Percentiles rank a stretch among this genome's conserved stretches.
Conservation (phyloP, 2,888 invertebrate species). For the Chalcosyrphus nemorum region DNA sequence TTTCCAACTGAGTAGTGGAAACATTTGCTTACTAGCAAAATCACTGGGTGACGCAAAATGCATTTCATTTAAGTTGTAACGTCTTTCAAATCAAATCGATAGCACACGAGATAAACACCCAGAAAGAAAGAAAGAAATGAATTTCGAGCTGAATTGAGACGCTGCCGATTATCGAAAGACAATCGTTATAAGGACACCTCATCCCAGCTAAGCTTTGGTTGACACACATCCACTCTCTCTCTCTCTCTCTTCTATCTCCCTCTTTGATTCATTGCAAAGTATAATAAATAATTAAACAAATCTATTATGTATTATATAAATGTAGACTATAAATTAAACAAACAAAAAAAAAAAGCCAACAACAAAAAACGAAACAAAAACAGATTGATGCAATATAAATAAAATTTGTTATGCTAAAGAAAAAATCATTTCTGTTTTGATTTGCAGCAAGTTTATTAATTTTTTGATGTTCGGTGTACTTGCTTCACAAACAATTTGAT, state of each 20-base stretch:
- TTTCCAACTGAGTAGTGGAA: constrained; percentile 44
- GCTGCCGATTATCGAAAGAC: neutral
- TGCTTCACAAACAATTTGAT: too few relatives aligned
- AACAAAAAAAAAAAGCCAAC: constrained; percentile 7
- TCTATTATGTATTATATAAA: constrained; percentile 60
- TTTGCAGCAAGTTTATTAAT: too few relatives aligned
- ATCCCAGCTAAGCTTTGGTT: constrained; percentile 51
- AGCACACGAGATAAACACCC: constrained; percentile 24
- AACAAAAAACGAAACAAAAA: constrained; percentile 5
- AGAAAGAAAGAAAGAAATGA: constrained; percentile 30
- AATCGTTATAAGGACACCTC: neutral
- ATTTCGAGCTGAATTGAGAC: constrained; percentile 16
- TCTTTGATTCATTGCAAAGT: constrained; percentile 50
- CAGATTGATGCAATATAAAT: constrained; percentile 62
- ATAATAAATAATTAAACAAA: constrained; percentile 51
- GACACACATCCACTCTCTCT: constrained; percentile 8
- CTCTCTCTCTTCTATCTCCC: too few relatives aligned
- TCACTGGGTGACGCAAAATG: constrained; percentile 19
- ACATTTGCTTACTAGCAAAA: constrained; percentile 24
- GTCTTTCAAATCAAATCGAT: constrained; percentile 29
- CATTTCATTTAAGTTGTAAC: constrained; percentile 44
- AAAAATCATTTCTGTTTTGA: neutral
- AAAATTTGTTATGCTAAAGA: constrained; percentile 63
- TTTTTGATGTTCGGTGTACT: too few relatives aligned
- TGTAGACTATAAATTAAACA: constrained; percentile 49